phyloP scores from a whole-genome alignment of 2,113 vertebrate species.

The Leptobrachium leishanense region DNA sequence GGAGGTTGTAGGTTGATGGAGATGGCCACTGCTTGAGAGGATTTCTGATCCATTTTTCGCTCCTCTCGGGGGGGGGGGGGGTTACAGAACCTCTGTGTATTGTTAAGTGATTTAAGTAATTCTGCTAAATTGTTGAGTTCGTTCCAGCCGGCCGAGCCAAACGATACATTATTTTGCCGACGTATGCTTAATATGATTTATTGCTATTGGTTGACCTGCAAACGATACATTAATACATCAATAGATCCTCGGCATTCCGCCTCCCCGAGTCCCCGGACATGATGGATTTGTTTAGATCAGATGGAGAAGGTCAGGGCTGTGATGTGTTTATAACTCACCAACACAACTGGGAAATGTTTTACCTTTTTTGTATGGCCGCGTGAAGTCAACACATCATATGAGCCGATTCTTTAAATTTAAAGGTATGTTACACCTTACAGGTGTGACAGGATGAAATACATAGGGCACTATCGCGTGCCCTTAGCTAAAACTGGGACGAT shows the following conservation, averaged over 20 bases:
- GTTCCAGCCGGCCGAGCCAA: conserved; percentile 28
- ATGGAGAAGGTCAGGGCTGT: conserved; percentile 32
- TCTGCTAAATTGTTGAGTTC: conserved; percentile 31
- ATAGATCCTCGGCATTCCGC: conserved; percentile 33
- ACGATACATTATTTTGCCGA: background rate
- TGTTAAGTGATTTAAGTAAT: conserved; percentile 32
- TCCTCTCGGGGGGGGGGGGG: conserved; percentile 12
- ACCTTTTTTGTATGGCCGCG: too few species aligned
- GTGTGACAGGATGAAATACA: too few species aligned
- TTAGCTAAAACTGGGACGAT: too few species aligned
- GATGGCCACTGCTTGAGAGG: conserved; percentile 8
- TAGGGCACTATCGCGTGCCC: too few species aligned
- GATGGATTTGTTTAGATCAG: conserved; percentile 53
- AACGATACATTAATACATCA: conserved; percentile 26
- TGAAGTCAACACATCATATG: too few species aligned
- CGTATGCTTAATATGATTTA: conserved; percentile 16
- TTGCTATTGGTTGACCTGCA: conserved; percentile 44
- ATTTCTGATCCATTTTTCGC: conserved; percentile 35
- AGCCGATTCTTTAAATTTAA: too few species aligned
- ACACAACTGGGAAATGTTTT: background rate
- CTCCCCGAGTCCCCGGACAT: conserved; percentile 15
- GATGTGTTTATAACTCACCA: conserved; percentile 41
- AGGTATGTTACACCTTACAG: too few species aligned
- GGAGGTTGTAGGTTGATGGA: too few species aligned
- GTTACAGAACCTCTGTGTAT: conserved; percentile 32